Percentiles rank a stretch among this genome's conserved stretches.
These are phyloP conservation scores for Apis cerana DNA, from an alignment of 1,140 invertebrate genomes.

Conservation along the genomic window DNA sequence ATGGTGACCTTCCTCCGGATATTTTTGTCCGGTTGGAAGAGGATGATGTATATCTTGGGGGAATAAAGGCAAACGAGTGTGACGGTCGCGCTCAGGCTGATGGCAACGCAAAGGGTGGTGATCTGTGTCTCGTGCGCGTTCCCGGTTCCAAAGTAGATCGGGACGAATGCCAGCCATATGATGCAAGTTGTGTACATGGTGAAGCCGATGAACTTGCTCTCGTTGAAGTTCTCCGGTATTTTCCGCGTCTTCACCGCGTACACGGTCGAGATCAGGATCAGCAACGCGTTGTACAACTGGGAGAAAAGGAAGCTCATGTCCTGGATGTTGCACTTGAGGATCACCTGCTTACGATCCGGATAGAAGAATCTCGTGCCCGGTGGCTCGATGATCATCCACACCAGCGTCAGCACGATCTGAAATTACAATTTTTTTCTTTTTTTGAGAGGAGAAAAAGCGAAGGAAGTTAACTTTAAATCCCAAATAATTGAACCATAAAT, in stretches of 20 bases:
- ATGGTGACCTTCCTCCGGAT: constrained; percentile 74
- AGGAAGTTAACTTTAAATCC: too few species aligned
- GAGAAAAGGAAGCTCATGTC: constrained; percentile 87
- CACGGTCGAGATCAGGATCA: constrained; percentile 87
- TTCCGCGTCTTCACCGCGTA: constrained; percentile 90
- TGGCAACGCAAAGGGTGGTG: constrained; percentile 87
- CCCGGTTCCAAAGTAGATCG: constrained; percentile 87
- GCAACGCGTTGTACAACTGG: constrained; percentile 87
- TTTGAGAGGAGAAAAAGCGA: too few species aligned
- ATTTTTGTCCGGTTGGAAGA: constrained; percentile 88
- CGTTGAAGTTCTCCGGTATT: constrained; percentile 90
- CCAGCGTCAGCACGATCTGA: constrained; percentile 77
- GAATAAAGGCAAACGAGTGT: constrained; percentile 88
- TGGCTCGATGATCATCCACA: constrained; percentile 85
- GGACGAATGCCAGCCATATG: constrained; percentile 89
- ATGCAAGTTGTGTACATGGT: constrained; percentile 91
- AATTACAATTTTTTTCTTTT: too few species aligned
- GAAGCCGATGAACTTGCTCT: constrained; percentile 88
- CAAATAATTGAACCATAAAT: too few species aligned
- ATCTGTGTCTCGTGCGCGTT: constrained; percentile 87
- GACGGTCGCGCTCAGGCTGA: constrained; percentile 87
- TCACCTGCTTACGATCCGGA: constrained; percentile 79
- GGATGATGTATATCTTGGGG: constrained; percentile 88
- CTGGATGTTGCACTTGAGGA: constrained; percentile 86
- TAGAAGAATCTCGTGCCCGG: constrained; percentile 84